These are phyloP conservation scores for Craniophora ligustri DNA, from an alignment of 2,888 invertebrate genomes.

Conservation along the genomic window DNA sequence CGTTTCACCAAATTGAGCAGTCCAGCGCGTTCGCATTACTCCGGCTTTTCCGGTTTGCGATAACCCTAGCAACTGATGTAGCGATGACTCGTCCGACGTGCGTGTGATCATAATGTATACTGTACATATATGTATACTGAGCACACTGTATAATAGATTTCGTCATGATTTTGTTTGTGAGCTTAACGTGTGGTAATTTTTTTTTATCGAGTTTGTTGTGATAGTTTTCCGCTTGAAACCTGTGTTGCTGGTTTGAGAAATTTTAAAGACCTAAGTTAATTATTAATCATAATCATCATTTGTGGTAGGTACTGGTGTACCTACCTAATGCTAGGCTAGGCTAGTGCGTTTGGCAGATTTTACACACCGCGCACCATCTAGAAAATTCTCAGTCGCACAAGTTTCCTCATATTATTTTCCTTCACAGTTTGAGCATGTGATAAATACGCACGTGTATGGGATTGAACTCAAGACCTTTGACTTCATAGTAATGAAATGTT, in stretches of 20 bases:
- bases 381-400: no score
- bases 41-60: conserved; percentile 54
- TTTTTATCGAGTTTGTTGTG: neutral
- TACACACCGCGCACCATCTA: no score
- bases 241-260: neutral
- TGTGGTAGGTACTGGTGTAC: no score
- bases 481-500: no score
- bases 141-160: conserved; percentile 14
- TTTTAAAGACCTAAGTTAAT: neutral
- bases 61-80: conserved; percentile 23
- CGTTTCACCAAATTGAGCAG: conserved; percentile 50
- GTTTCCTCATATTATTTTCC: no score
- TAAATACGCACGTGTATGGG: no score
- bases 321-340: no score
- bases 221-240: neutral
- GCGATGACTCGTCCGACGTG: conserved; percentile 2
- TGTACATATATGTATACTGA: conserved; percentile 4
- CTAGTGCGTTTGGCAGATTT: no score
- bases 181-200: neutral
- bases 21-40: conserved; percentile 42
- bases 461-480: no score
- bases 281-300: no score
- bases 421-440: no score
- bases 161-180: conserved; percentile 7
- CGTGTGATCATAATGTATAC: conserved; percentile 26